Base-by-base conservation (phyloP, 2,113 vertebrate species). In the Dissostichus mawsoni region DNA sequence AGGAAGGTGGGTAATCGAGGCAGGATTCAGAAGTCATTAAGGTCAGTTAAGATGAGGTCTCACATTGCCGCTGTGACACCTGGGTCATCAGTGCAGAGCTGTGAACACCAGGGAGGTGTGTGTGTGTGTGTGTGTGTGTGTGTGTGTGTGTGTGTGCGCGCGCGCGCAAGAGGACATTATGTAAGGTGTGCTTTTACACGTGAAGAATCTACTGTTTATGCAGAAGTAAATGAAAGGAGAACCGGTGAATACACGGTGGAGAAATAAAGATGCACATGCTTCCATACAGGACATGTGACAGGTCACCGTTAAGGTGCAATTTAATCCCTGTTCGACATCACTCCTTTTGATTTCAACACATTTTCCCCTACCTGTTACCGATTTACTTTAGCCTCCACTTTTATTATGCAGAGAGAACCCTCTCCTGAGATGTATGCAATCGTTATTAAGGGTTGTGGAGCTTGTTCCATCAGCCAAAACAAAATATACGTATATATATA, bases 41-140 rank as follows among this genome's bases (percentile, higher is more conserved):
- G 90, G 82, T 90, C 77, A 87, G 13, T 80, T 79, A 81, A 81
- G 82, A 89, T 87, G 66, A 82, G 84, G 76, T 80, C 69, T 80
- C 70, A 44, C 65, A 33, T 59, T 85, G 61, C 64, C 29, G 33
- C 52, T 65, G 36, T 74, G 81, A 56, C 71, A 86, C 66, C 25
- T 50, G 62, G 83, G 76, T 89, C 78, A 89, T 83, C 69, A 82
- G 78, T 50, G 45, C 68, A 68, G 69, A 61, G 48, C 62, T 74
- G 55, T 55, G 59, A 62, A 62, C 69, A 56, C 63, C 55, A 69
- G 50, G 69, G 80, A 63, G 5, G 23, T 12, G 5, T 52, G 57
- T 48, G 62, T 73, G 69, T 58, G 58, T 64, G 62, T 41, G 52
- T 67, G 41, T 23, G 13, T 44, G 45, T 33, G 36, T 75, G 25